Base-by-base conservation (phyloP, 2,113 vertebrate genomes). In the Philantomba maxwellii region DNA sequence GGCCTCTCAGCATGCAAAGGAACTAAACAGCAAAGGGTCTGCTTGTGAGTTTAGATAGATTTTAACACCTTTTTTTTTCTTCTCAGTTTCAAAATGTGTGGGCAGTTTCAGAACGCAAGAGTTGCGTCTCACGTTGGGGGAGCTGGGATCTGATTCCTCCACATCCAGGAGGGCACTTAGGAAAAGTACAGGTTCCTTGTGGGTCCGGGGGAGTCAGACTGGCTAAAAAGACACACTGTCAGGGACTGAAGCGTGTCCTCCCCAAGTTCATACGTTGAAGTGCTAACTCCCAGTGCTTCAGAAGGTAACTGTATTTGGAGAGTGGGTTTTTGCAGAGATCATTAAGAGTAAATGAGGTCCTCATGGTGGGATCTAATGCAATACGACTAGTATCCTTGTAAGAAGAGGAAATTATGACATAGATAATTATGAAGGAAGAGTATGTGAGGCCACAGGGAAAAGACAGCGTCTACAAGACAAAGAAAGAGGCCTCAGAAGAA, bases 61-160 rank as follows among this genome's bases (percentile, higher is more conserved):
- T 94, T 60, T 70, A 55, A 95, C 77, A 81, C 53, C 14, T 87
- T 89, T 73, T 85, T 73, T 70, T n/a, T 66, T 19, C 5, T 6
- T n/a, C 78, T 84, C 25, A 73, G 87, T 96, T 97, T 97, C 90
- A 82, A 14, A 97, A 80, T 95, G 82, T 15, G 30, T 86, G 55
- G 66, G 77, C 26, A 57, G 66, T 82, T 95, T 97, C 70, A 83
- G 85, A 89, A 82, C 4, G 2, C 13, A 47, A 47, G 39, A 62
- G 49, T 51, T 51, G 39, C 57, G 1, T 62, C 17, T 90, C 87
- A 57, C 26, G 7, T 15, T 4, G 15, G 33, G 53, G 66, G 28
- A 33, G 25, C 30, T 8, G 17, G 6, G 21, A 33, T 15, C 77
- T 53, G 25, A 66, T 26, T 70, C 73, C 47, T 57, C 30, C 49